A percentile compares a stretch with the other conserved stretches of the same genome.
phyloP scores from a whole-genome alignment of 2,888 invertebrate genomes.

The Cactoblastis cactorum region DNA sequence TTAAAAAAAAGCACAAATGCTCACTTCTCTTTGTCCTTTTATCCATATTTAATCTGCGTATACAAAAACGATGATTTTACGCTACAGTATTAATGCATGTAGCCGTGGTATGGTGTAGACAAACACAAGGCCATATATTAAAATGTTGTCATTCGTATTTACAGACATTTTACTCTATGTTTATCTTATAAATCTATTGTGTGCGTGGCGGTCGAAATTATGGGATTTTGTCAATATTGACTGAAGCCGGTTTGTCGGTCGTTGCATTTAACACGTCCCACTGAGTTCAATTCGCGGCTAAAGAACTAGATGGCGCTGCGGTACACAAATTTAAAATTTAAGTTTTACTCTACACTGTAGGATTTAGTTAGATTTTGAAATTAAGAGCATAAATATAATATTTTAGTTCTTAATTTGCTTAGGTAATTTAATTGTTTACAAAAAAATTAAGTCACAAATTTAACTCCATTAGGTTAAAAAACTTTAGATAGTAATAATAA shows the following conservation, averaged over 20 bases:
- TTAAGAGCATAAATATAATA: too few species aligned
- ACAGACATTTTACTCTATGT: slow-evolving; percentile 77
- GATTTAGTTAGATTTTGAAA: too few species aligned
- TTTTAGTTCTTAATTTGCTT: too few species aligned
- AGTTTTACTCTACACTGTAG: too few species aligned
- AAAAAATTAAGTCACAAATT: too few species aligned
- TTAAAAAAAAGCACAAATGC: slow-evolving; percentile 58
- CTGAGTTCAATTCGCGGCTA: slow-evolving; percentile 39
- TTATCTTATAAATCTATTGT: slow-evolving; percentile 79
- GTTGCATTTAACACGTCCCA: slow-evolving; percentile 76
- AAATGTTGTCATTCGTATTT: slow-evolving; percentile 78
- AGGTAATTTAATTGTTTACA: too few species aligned
- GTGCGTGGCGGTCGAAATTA: slow-evolving; percentile 75
- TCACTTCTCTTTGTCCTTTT: slow-evolving; percentile 68
- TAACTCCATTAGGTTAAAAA: too few species aligned
- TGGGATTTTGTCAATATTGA: slow-evolving; percentile 77
- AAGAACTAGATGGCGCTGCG: slow-evolving; percentile 44
- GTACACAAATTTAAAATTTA: not conserved
- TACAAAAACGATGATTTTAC: slow-evolving; percentile 78
- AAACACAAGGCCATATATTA: slow-evolving; percentile 75
- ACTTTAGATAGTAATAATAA: too few species aligned
- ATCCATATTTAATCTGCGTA: slow-evolving; percentile 75
- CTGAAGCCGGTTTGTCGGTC: slow-evolving; percentile 61
- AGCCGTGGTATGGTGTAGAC: slow-evolving; percentile 73
- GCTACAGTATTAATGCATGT: slow-evolving; percentile 77